Evolutionary conservation across 2,888 invertebrate species (phyloP), one percentile per base, ranked within the genome.

Genomic region (Pseudoips prasinana): DNA sequence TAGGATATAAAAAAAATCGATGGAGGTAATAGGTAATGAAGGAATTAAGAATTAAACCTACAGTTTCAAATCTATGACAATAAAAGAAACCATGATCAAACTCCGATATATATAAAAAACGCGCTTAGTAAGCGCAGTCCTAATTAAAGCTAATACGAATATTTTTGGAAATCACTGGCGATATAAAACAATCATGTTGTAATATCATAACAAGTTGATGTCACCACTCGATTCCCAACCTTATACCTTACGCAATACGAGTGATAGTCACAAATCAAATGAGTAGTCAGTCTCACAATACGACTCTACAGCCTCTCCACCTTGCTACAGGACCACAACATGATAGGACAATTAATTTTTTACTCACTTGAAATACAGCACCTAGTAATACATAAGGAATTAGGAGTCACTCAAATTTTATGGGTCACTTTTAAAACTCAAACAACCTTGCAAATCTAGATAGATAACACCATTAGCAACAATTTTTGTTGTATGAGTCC

Each of bases 301-400:
- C 48, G 50, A 39, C 25, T 42, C 8, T 24, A 29, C 32, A 38
- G 29, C 28, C 34, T 45, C 38, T 51, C 46, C 20, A 39, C 30
- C 64, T 71, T 63, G 68, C 68, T 69, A 68, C 63, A 60, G 65
- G 25, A 67, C 64, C 53, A 64, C 64, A 69, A 64, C 52, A 50
- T 32, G 39, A 53, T 37, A 10, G 7, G 7, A 29, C 28, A 23
- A 29, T 20, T 41, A 46, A 59, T 52, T 64, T 62, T 71, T 72
- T 64, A 76, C 51, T 74, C 72, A 76, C 72, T 71, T 70, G 64
- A 19, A 23, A 28, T 14, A 20, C 33, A 33, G 26, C 37, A 39
- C 25, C 22, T 35, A 36, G 24, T 7, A 30, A 29, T 29, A 25
- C 14, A 29, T 32, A 46, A 8, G 8, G 22, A 7, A 20, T 20